Conservation (phyloP, 2,113 vertebrate genomes). For the Aythya baeri region DNA sequence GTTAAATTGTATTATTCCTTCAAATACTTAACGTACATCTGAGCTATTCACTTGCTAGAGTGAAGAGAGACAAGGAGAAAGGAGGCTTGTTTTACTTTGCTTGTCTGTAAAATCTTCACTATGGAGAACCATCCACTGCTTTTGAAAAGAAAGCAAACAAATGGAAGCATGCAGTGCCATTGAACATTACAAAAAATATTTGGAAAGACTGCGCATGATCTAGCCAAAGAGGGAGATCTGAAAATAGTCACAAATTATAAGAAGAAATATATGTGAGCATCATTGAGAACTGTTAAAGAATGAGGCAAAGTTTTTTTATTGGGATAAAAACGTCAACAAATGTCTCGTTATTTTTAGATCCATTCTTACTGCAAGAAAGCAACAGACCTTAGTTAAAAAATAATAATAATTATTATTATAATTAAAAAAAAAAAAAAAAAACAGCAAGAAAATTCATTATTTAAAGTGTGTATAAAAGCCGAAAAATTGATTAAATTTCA, state of each 20-base stretch:
- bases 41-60: neutral
- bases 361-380: conserved; percentile 15
- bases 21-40: conserved; percentile 33
- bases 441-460: neutral
- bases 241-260: neutral
- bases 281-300: neutral
- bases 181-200: neutral
- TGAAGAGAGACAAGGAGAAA: neutral
- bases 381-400: neutral
- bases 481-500: neutral
- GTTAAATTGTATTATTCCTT: conserved; percentile 65
- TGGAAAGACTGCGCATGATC: neutral
- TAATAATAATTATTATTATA: too few species aligned
- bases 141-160: conserved; percentile 24
- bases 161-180: neutral
- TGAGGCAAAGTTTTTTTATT: neutral
- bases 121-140: neutral
- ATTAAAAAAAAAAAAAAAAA: neutral
- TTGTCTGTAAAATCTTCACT: conserved; percentile 13
- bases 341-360: neutral
- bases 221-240: neutral
- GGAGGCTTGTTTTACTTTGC: neutral
- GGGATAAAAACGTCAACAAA: conserved; percentile 2
- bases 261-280: neutral
- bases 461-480: neutral